Percentiles rank a stretch among this genome's conserved stretches.
Conservation (phyloP, 1,140 invertebrate species). For the Brachionus koreanus region DNA sequence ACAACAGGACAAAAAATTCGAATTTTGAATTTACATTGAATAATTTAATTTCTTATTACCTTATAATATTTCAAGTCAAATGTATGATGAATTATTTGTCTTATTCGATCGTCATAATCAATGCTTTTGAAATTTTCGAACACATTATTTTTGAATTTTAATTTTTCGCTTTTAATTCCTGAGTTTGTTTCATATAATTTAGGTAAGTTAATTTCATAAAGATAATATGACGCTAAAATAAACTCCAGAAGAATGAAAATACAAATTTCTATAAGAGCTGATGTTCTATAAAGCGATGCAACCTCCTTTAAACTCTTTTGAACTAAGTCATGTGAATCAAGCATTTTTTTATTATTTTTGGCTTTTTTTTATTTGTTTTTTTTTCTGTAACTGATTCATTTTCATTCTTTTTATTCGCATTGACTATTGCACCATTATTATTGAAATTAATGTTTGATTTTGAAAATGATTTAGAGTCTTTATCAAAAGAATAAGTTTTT, state of each 20-base stretch:
- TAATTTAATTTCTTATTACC: not conserved
- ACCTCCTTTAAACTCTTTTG: conserved; percentile 19
- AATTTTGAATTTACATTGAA: too few relatives aligned
- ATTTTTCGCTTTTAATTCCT: not conserved
- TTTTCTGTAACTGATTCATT: not conserved
- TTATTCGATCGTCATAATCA: not conserved
- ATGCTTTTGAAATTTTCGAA: not conserved
- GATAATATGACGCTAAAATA: not conserved
- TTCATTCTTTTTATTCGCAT: not conserved
- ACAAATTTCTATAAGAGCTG: conserved; percentile 4
- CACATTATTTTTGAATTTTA: not conserved
- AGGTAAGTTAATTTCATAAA: not conserved
- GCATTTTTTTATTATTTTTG: not conserved
- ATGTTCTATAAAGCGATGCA: not conserved
- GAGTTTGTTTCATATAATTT: not conserved
- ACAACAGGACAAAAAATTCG: too few relatives aligned
- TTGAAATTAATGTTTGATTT: too few relatives aligned
- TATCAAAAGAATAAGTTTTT: too few relatives aligned
- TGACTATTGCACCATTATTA: not conserved
- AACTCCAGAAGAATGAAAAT: not conserved
- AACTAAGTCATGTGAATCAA: conserved; percentile 23
- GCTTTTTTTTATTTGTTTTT: not conserved
- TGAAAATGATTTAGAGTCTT: too few relatives aligned
- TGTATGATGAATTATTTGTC: not conserved
- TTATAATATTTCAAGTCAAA: not conserved